A percentile compares a stretch with the other conserved stretches of the same genome.
Conservation (phyloP, 2,888 invertebrate species). For the Meghimatium bilineatum region DNA sequence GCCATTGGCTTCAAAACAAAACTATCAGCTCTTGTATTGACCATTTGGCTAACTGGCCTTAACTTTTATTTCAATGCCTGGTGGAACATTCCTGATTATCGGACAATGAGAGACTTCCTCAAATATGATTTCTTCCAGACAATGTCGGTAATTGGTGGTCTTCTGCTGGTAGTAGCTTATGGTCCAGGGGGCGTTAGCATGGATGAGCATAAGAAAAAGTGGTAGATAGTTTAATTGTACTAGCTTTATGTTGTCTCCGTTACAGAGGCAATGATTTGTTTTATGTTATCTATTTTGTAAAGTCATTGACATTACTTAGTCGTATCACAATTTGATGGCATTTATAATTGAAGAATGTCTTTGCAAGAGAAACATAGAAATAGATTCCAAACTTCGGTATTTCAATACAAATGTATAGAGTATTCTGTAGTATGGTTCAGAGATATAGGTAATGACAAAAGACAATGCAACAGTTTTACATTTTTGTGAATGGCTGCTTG, state of each 20-base stretch:
- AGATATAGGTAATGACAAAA: too few species aligned
- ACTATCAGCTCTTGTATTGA: slow-evolving; percentile 94
- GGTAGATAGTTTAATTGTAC: slow-evolving; percentile 80
- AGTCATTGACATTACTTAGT: too few species aligned
- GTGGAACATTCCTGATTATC: slow-evolving; percentile 97
- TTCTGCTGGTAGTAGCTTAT: slow-evolving; percentile 97
- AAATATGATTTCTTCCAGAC: slow-evolving; percentile 99
- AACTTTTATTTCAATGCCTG: slow-evolving; percentile 99
- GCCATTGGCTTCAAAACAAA: slow-evolving; percentile 99
- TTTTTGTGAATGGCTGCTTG: too few species aligned
- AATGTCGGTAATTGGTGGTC: slow-evolving; percentile 97
- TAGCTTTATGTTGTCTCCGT: not conserved
- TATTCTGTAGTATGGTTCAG: too few species aligned
- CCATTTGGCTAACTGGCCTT: slow-evolving; percentile 89
- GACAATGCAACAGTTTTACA: too few species aligned
- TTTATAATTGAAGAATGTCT: too few species aligned
- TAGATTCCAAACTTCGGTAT: too few species aligned
- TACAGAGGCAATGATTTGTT: not conserved
- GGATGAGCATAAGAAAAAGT: slow-evolving; percentile 99
- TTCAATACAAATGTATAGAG: too few species aligned
- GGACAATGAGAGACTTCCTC: slow-evolving; percentile 97
- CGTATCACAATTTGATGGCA: too few species aligned
- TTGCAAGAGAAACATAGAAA: too few species aligned
- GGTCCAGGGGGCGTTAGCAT: slow-evolving; percentile 95
- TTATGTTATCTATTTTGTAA: too few species aligned